Evolutionary conservation across 2,797 vertebrate genomes (phyloP).

Genomic region (Potorous gilbertii): DNA sequence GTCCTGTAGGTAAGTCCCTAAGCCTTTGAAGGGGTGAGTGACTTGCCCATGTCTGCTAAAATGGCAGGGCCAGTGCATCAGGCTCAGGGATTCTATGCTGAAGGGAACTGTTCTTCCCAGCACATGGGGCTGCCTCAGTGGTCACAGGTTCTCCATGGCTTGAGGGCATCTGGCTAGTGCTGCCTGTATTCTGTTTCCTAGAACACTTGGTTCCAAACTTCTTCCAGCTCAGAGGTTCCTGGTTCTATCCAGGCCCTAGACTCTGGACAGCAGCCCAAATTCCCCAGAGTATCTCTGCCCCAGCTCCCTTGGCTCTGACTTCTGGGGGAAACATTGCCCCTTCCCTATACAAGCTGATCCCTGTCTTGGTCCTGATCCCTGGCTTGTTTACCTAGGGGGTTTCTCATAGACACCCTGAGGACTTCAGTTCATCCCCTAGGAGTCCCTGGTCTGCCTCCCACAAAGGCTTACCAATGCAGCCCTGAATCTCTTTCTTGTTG

Average conservation of each 20-base stretch:
- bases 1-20: not conserved
- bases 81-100: not conserved
- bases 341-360: not conserved
- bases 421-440: not conserved
- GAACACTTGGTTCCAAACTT: not conserved
- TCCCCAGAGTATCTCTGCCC: not conserved
- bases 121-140: not conserved
- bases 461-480: not conserved
- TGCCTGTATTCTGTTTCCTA: not conserved
- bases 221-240: not conserved
- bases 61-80: not conserved
- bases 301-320: accelerated
- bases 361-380: not conserved
- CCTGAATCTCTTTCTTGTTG: not conserved
- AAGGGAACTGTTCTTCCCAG: not conserved
- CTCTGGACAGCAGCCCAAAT: too few species aligned
- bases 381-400: not conserved
- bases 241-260: not conserved
- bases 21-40: not conserved
- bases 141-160: not conserved
- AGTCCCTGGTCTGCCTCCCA: too few species aligned
- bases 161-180: not conserved
- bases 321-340: not conserved
- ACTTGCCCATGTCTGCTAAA: not conserved
- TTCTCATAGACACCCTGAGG: not conserved